Base-by-base conservation (phyloP, 2,113 vertebrate genomes). In the Athene cunicularia region DNA sequence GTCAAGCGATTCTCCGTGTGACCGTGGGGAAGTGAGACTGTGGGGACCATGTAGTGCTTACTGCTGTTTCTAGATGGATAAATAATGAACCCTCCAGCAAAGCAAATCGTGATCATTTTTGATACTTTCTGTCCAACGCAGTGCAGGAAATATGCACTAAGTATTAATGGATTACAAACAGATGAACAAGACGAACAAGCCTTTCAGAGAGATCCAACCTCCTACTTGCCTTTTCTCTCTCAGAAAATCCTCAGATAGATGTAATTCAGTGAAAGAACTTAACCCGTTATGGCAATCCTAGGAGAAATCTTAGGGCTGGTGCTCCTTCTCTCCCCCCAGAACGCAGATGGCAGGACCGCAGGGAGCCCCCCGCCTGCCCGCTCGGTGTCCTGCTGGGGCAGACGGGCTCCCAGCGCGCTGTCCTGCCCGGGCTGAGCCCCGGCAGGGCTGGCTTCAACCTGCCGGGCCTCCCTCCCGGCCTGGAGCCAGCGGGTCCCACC, bases 111-210 rank as follows among this genome's bases (percentile, higher is more conserved):
- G 73, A 77, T 56, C 72, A 75, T 86, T 86, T 93, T 63, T 86
- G 56, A 77, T 67, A 80, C 67, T 62, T 95, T 93, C 88, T 93
- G 63, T 64, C 58, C 71, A 81, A 60, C 0, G 2, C 49, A 47
- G 74, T 8, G 30, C 73, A 82, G 93, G 86, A 97, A 97, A 96
- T 87, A 96, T 12, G 68, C 77, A 83, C 59, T 8, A 58, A 58
- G 70, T 95, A 95, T 85, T 97, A 95, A 97, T 43, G 95, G 94
- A 92, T 95, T 91, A 97, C 17, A 39, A 88, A 76, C 80, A 96
- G 94, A 97, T 93, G 50, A 88, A 81, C 52, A 59, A 73, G 43
- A 73, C 0, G 66, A 93, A 97, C 74, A 75, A 96, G 93, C 85
- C 88, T 95, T 89, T 91, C 96, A 92, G 67, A 92, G 67, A 83